Evolutionary conservation across 2,888 invertebrate species (phyloP), one percentile per base, ranked within the genome.

Genomic region (Brachypalpus laphriformis): DNA sequence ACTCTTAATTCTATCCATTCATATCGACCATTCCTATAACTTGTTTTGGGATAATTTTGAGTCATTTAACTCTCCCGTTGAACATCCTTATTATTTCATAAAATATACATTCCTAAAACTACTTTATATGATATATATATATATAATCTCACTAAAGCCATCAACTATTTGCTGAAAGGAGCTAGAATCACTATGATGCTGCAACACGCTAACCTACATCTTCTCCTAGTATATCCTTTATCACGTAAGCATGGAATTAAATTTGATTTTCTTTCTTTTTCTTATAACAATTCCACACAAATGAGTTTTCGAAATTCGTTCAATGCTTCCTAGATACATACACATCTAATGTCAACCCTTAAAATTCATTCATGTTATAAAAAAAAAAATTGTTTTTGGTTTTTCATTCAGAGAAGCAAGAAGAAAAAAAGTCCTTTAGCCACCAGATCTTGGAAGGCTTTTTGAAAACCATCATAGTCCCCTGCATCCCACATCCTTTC

Each of bases 121-220:
- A 74, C 31, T 31, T 8, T 6, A 31, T 5, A 4, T 2, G 45
- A 16, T 11, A n/a, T n/a, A n/a, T n/a, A n/a, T n/a, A n/a, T 42
- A 45, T 20, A 34, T 37, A 51, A 51, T 49, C 49, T 76, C 76
- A 68, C 68, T 76, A 68, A 28, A 22, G 25, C 51, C 51, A 66
- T 66, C 20, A 59, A 57, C 66, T 40, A 40, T 37, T 47, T 25
- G 25, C 49, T 18, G 25, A 18, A 59, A 49, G 9, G 40, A 47
- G 25, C 14, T 18, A 71, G 20, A 42, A n/a, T 28, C 56, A 65
- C 16, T 14, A 51, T 18, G 11, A 18, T 61, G 14, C 28, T 57
- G 45, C 66, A 63, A 54, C 45, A 45, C 6, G 25, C 51, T 68
- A 68, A 76, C 76, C 76, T 68, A 76, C 76, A 76, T 76, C 37